Base-by-base conservation (phyloP, 2,797 vertebrate genomes). In the Huso huso region DNA sequence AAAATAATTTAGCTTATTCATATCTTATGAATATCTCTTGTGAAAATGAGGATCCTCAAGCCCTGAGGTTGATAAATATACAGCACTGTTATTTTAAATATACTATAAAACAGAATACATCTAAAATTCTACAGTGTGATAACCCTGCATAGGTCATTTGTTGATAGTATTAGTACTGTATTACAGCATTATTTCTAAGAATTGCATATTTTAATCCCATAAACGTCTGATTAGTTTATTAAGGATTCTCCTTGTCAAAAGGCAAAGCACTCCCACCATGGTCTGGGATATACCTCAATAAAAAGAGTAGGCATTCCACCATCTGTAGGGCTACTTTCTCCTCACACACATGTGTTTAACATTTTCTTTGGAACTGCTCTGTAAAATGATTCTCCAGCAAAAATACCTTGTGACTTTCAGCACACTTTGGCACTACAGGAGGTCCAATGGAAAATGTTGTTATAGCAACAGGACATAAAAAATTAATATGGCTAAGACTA, bases 361-460 rank as follows among this genome's bases (percentile, higher is more conserved):
- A 1, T 55, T 55, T 55, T 55, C 53, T 55, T 55, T 55, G 53
- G 7, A 55, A 10, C 6, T n/a, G 4, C 53, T n/a, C 53, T 55
- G 53, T 1, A 55, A 55, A 55, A 55, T 3, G n/a, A 37, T 37
- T 8, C n/a, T 55, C n/a, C 53, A 55, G n/a, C 9, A 55, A 10
- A 10, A n/a, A 10, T 55, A 55, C n/a, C 10, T n/a, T 55, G 53
- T 55, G 53, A 55, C 53, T 55, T 55, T 55, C n/a, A 10, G 53
- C 53, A 55, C 53, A 55, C 53, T 55, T 55, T 55, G 9, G 53
- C 53, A 55, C 53, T 6, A 55, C 53, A 55, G 53, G 53, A 55
- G 53, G 53, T 55, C 53, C 53, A 55, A 55, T 55, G 53, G 53
- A 55, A 55, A 55, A n/a, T 55, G 53, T 55, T 55, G 53, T 55